A percentile compares a stretch with the other conserved stretches of the same genome.
Conservation (phyloP, 2,113 vertebrate species). For the Grallaria varia region DNA sequence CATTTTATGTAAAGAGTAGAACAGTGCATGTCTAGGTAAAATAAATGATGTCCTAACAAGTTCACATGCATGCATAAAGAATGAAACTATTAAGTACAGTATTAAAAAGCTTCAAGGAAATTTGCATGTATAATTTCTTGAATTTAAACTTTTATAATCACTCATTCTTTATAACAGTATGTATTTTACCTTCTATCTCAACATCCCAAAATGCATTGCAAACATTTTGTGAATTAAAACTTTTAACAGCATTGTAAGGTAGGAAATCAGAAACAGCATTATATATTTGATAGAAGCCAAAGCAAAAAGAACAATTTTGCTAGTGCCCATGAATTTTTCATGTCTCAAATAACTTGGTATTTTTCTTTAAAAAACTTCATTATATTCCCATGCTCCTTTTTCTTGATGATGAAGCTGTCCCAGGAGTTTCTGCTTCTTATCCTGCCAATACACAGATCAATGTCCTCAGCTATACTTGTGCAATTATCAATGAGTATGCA, state of each 20-base stretch:
- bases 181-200: not conserved
- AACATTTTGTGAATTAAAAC: not conserved
- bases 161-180: not conserved
- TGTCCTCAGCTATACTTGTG: not conserved
- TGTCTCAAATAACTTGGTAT: not conserved
- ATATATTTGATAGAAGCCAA: not conserved
- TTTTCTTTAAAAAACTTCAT: not conserved
- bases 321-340: not conserved
- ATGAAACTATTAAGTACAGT: not conserved
- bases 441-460: not conserved
- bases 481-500: not conserved
- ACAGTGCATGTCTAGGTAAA: not conserved
- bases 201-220: not conserved
- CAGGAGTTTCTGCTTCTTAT: not conserved
- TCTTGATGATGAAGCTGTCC: not conserved
- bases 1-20: not conserved
- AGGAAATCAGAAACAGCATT: not conserved
- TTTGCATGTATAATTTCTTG: not conserved
- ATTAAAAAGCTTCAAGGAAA: conserved; percentile 8
- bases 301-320: not conserved
- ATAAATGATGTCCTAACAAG: not conserved
- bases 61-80: not conserved
- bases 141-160: conserved; percentile 4
- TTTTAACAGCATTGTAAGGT: not conserved
- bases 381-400: not conserved